phyloP scores from a whole-genome alignment of 2,797 vertebrate genomes.

The Urocyon cinereoargenteus region DNA sequence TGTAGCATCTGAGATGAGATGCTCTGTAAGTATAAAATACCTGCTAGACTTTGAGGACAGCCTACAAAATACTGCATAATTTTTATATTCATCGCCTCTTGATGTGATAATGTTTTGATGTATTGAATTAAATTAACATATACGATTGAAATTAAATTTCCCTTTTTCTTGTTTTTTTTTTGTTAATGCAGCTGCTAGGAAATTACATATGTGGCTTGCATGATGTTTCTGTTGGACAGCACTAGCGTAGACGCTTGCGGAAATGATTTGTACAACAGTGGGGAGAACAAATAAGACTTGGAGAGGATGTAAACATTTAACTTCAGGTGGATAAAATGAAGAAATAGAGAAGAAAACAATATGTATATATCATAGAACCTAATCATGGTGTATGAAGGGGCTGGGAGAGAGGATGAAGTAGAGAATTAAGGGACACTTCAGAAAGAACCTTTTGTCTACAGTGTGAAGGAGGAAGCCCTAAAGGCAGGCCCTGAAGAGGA shows the following conservation, averaged over 20 bases:
- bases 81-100: not conserved
- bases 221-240: not conserved
- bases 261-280: not conserved
- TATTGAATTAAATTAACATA: constrained; percentile 15
- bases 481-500: not conserved
- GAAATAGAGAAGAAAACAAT: not conserved
- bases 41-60: not conserved
- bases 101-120: constrained; percentile 12
- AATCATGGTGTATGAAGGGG: not conserved
- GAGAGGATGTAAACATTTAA: not conserved
- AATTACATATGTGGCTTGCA: not conserved
- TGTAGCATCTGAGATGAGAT: not conserved
- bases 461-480: not conserved
- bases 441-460: not conserved
- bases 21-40: not conserved
- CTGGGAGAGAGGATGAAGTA: not conserved
- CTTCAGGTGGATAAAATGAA: not conserved
- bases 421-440: not conserved
- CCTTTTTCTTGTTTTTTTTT: not conserved
- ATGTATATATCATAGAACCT: not conserved
- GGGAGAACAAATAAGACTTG: not conserved
- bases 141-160: not conserved
- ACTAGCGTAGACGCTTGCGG: not conserved
- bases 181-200: not conserved
- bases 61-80: not conserved